Evolutionary conservation across 2,113 vertebrate genomes (phyloP).

Genomic region (Halcyon senegalensis): DNA sequence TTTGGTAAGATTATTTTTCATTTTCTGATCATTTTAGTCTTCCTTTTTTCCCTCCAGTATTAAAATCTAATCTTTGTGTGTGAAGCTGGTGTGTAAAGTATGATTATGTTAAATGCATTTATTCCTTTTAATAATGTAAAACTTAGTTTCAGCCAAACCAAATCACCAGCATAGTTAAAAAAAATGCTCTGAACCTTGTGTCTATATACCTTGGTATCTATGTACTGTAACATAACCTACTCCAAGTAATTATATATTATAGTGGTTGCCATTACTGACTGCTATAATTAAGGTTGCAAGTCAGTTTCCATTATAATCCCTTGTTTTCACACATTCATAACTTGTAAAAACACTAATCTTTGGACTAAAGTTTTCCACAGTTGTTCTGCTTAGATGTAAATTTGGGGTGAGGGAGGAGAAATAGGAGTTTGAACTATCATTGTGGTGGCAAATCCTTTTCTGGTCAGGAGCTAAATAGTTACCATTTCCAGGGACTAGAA

Average conservation of each 20-base stretch:
- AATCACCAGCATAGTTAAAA: background rate
- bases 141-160: slow-evolving; percentile 41
- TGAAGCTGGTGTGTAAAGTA: slow-evolving; percentile 37
- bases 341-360: slow-evolving; percentile 26
- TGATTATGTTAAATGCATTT: slow-evolving; percentile 51
- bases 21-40: slow-evolving; percentile 32
- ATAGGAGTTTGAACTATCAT: background rate
- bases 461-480: background rate
- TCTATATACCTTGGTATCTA: background rate
- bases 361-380: background rate
- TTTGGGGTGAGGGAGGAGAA: background rate
- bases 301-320: slow-evolving; percentile 27
- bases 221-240: slow-evolving; percentile 11
- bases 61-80: slow-evolving; percentile 52
- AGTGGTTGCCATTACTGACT: slow-evolving; percentile 39
- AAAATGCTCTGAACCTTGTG: background rate
- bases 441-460: background rate
- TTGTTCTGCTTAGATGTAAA: background rate
- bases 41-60: slow-evolving; percentile 25
- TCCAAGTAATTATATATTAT: slow-evolving; percentile 44
- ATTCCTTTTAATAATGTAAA: slow-evolving; percentile 55
- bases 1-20: slow-evolving; percentile 29
- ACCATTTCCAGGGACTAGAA: background rate
- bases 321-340: slow-evolving; percentile 44
- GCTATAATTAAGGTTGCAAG: slow-evolving; percentile 30